A percentile compares a stretch with the other conserved stretches of the same genome.
Evolutionary conservation across 2,113 vertebrate genomes (phyloP).

Genomic region (Pimephales promelas): DNA sequence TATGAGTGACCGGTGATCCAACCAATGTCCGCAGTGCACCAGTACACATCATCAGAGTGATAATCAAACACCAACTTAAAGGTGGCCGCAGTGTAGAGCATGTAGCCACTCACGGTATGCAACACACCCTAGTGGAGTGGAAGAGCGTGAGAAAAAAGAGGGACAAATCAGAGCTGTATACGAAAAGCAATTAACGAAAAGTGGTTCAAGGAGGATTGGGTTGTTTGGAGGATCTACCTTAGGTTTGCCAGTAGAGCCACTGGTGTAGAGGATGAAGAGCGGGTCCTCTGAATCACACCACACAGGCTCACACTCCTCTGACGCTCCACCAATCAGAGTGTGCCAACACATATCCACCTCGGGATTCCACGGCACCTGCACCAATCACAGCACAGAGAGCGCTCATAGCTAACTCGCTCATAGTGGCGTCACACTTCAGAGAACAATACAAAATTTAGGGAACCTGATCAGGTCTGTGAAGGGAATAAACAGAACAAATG

Average conservation of each 20-base stretch:
- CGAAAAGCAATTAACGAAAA: neutral
- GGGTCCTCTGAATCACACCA: slow-evolving; percentile 95
- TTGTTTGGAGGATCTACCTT: slow-evolving; percentile 77
- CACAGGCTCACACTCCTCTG: slow-evolving; percentile 88
- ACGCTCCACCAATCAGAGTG: slow-evolving; percentile 78
- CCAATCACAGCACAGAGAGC: slow-evolving; percentile 28
- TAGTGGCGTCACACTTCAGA: slow-evolving; percentile 1
- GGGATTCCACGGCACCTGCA: slow-evolving; percentile 88
- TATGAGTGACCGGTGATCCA: slow-evolving; percentile 99
- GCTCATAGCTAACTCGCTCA: neutral
- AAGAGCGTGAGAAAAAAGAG: slow-evolving; percentile 39
- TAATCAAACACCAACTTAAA: slow-evolving; percentile 97
- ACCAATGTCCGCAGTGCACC: slow-evolving; percentile 97
- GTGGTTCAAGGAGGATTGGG: neutral
- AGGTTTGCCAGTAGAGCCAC: slow-evolving; percentile 95
- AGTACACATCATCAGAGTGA: slow-evolving; percentile 89
- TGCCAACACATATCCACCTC: slow-evolving; percentile 89
- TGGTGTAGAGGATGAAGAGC: slow-evolving; percentile 96
- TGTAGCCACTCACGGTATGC: slow-evolving; percentile 92
- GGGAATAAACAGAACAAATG: neutral
- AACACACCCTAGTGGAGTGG: slow-evolving; percentile 83
- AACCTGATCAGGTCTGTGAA: neutral
- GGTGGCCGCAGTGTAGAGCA: slow-evolving; percentile 89
- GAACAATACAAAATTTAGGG: neutral
- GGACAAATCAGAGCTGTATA: neutral